phyloP scores from a whole-genome alignment of 2,113 vertebrate species.

The Galbula dea region DNA sequence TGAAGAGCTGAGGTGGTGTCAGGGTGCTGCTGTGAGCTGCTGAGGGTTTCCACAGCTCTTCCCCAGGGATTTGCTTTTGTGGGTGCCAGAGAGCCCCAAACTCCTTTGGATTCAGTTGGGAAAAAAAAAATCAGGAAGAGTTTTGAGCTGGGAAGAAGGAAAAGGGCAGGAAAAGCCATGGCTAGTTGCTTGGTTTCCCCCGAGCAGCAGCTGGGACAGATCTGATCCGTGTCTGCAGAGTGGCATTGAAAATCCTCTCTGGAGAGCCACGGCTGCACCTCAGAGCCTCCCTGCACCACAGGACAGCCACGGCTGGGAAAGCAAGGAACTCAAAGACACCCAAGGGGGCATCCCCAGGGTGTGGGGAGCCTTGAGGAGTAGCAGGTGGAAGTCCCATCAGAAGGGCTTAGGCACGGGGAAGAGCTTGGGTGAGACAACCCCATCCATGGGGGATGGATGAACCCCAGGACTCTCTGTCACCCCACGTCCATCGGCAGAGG shows the following conservation, averaged over 20 bases:
- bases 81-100: background rate
- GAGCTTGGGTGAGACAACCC: background rate
- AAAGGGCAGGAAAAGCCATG: background rate
- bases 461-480: background rate
- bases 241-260: background rate
- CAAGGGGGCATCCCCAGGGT: background rate
- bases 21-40: background rate
- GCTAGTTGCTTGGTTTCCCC: background rate
- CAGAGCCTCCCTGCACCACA: rapidly evolving
- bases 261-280: background rate
- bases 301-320: background rate
- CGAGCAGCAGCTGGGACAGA: background rate
- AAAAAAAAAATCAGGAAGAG: background rate
- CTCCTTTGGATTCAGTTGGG: background rate
- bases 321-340: background rate
- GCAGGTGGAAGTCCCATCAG: rapidly evolving
- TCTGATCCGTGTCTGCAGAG: background rate
- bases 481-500: rapidly evolving
- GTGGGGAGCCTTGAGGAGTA: background rate
- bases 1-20: background rate
- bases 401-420: background rate
- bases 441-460: rapidly evolving
- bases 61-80: background rate
- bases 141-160: background rate
- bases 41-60: background rate